A percentile compares a stretch with the other conserved stretches of the same genome.
phyloP scores from a whole-genome alignment of 2,888 invertebrate genomes.

The Dyspetes luteomarginatus region DNA sequence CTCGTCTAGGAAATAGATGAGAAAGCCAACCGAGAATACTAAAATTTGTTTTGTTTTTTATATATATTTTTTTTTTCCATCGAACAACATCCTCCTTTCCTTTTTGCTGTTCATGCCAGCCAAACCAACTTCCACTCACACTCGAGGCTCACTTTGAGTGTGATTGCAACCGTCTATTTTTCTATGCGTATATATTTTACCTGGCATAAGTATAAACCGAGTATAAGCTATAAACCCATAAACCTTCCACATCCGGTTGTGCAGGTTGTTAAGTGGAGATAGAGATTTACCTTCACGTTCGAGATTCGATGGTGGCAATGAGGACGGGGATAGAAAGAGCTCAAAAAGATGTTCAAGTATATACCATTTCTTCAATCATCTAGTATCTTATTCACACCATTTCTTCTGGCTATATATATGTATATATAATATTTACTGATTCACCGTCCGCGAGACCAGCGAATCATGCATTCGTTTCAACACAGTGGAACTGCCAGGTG shows the following conservation, averaged over 20 bases:
- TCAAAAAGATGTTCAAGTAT: conserved; percentile 43
- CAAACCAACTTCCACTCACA: conserved; percentile 1
- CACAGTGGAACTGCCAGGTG: conserved; percentile 47
- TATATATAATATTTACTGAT: neutral
- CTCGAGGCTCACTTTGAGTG: conserved; percentile 37
- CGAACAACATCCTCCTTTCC: conserved; percentile 12
- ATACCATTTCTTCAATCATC: conserved; percentile 32
- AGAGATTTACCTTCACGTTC: conserved; percentile 24
- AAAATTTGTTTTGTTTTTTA: conserved; percentile 7
- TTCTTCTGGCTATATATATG: conserved; percentile 42
- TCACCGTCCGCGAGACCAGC: conserved; percentile 36
- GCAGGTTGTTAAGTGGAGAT: conserved; percentile 37
- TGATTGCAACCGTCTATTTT: conserved; percentile 45
- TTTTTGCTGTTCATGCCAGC: neutral
- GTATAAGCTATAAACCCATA: conserved; percentile 59
- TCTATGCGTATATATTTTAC: neutral
- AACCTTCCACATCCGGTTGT: conserved; percentile 47
- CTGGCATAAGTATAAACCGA: conserved; percentile 22
- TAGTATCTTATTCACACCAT: conserved; percentile 49
- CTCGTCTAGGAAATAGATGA: conserved; percentile 36
- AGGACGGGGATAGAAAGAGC: conserved; percentile 22
- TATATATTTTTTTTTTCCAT: neutral
- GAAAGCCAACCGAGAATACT: conserved; percentile 41
- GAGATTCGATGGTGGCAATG: conserved; percentile 55
- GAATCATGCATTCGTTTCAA: conserved; percentile 37